phyloP scores from a whole-genome alignment of 2,888 invertebrate genomes.

The Noctua pronuba region DNA sequence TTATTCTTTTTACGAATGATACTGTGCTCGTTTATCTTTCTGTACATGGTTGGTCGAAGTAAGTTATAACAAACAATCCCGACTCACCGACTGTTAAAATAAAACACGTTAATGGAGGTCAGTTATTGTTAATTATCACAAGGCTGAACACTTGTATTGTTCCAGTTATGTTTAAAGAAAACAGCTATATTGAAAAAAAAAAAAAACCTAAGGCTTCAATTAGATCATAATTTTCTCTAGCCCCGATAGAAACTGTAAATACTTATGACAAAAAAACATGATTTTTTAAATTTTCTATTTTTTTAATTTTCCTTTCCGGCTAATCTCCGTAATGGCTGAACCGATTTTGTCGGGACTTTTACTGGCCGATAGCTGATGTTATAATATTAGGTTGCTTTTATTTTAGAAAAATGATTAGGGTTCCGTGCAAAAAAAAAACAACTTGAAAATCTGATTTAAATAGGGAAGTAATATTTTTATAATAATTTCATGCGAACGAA shows the following conservation, averaged over 20 bases:
- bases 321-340: too few species aligned
- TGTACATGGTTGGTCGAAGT: not conserved
- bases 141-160: not conserved
- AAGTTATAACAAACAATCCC: conserved; percentile 9
- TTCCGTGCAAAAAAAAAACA: too few species aligned
- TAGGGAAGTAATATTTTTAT: too few species aligned
- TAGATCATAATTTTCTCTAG: not conserved
- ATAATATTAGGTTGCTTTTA: too few species aligned
- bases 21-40: not conserved
- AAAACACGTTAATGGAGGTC: conserved; percentile 13
- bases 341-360: too few species aligned
- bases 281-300: too few species aligned
- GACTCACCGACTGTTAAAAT: conserved; percentile 11
- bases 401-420: too few species aligned
- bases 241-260: not conserved
- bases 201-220: not conserved
- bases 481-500: too few species aligned
- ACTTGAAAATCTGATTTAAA: too few species aligned
- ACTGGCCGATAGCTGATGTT: too few species aligned
- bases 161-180: not conserved
- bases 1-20: not conserved
- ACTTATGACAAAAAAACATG: too few species aligned
- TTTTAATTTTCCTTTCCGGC: too few species aligned
- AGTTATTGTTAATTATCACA: conserved; percentile 18
- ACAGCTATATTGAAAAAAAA: not conserved